phyloP scores from a whole-genome alignment of 2,888 invertebrate species.

The Fragum sueziense region DNA sequence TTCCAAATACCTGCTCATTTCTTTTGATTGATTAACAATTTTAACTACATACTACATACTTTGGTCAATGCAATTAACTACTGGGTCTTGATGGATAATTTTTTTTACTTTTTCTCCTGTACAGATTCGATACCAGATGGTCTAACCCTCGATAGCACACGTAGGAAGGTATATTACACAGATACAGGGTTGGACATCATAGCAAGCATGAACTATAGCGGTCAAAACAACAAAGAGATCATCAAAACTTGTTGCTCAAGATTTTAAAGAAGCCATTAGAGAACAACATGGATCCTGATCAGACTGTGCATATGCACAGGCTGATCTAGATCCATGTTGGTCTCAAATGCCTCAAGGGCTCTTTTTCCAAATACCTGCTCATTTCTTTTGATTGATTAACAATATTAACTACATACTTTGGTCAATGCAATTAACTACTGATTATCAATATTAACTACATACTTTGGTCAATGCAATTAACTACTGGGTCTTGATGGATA shows the following conservation, averaged over 20 bases:
- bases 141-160: neutral
- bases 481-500: neutral
- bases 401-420: neutral
- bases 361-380: too few relatives aligned
- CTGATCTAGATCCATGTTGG: too few relatives aligned
- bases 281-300: too few relatives aligned
- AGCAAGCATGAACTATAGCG: neutral
- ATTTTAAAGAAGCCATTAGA: too few relatives aligned
- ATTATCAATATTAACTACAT: neutral
- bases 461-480: neutral
- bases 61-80: neutral
- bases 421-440: neutral
- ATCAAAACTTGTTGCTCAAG: neutral
- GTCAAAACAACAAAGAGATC: neutral
- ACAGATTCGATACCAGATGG: constrained; percentile 5
- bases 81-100: neutral
- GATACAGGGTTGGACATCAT: neutral
- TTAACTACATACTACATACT: neutral
- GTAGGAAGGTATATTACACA: neutral
- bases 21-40: too few relatives aligned
- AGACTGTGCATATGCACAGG: too few relatives aligned
- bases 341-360: too few relatives aligned
- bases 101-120: neutral
- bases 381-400: too few relatives aligned
- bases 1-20: too few relatives aligned